Base-by-base conservation (phyloP, 2,888 invertebrate genomes). In the Priocnemis perturbator region DNA sequence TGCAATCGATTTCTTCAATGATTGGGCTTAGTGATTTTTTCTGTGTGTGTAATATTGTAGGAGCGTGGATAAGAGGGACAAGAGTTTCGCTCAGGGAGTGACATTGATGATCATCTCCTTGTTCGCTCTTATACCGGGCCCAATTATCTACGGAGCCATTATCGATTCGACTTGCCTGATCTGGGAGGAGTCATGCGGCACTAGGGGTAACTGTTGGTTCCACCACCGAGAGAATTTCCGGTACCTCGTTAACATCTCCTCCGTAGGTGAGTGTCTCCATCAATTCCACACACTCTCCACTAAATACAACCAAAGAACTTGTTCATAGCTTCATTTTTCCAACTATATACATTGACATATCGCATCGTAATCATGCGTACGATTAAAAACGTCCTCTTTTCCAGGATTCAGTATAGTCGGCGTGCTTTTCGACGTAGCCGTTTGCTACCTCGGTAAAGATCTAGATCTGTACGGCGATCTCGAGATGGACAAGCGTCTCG, bases 61-160 rank as follows among this genome's bases (percentile, higher is more conserved):
- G 71, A 91, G 92, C 65, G 93, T 93, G 7, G 90, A 91, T 11
- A 90, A 90, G 0, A 90, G 91, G 72, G 93, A 93, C 77, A 93
- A 93, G 84, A 92, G 93, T 11, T 91, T 93, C 78, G 92, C 93
- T 0, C 92, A 93, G 83, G 93, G 93, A 0, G 87, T 93, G 26
- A 90, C 91, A 0, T 88, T 93, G 0, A 91, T 93, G 88, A 87
- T 93, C 83, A 87, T 93, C 57, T 93, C 93, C 59, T 79, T 93
- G 23, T 91, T 93, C 77, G 93, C 93, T 0, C 89, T 94, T 67
- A 93, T 94, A 70, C 94, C 94, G 0, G 93, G 93, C 4, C 94
- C 94, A 0, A 93, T 94, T 64, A 88, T 94, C 55, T 92, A 91
- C 74, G 94, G 94, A 0, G 91, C 91, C 15, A 91, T 94, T 58